phyloP scores from a whole-genome alignment of 1,140 invertebrate species.

The Achroia grisella region DNA sequence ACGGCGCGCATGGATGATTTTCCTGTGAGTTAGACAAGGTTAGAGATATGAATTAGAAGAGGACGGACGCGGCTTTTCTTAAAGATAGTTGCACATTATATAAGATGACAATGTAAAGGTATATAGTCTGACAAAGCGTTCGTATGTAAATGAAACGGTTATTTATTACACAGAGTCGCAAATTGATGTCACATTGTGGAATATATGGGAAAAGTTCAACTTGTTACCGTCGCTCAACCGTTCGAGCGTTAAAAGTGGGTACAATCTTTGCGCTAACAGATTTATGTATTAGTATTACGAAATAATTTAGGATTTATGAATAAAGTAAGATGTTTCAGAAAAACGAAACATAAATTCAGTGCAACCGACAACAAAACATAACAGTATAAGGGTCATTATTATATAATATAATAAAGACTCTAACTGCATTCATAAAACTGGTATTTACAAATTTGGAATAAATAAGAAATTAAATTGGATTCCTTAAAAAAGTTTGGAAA shows the following conservation, averaged over 20 bases:
- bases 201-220: constrained; percentile 46
- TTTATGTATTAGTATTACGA: too few relatives aligned
- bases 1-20: constrained; percentile 51
- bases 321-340: too few relatives aligned
- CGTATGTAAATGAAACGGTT: constrained; percentile 62
- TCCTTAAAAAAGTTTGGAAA: too few relatives aligned
- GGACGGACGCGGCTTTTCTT: constrained; percentile 55
- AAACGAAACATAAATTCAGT: too few relatives aligned
- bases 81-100: constrained; percentile 62
- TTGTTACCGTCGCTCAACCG: constrained; percentile 5
- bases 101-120: constrained; percentile 45
- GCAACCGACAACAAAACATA: too few relatives aligned
- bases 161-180: constrained; percentile 48
- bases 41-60: constrained; percentile 48
- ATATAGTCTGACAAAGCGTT: constrained; percentile 58
- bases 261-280: too few relatives aligned
- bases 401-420: too few relatives aligned
- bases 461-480: too few relatives aligned
- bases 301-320: too few relatives aligned
- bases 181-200: constrained; percentile 45
- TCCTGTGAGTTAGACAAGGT: constrained; percentile 37
- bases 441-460: too few relatives aligned
- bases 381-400: too few relatives aligned
- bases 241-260: neutral
- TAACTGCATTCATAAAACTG: too few relatives aligned